These are phyloP conservation scores for Augiades crinisus DNA, from an alignment of 2,888 invertebrate genomes.

Conservation along the genomic window DNA sequence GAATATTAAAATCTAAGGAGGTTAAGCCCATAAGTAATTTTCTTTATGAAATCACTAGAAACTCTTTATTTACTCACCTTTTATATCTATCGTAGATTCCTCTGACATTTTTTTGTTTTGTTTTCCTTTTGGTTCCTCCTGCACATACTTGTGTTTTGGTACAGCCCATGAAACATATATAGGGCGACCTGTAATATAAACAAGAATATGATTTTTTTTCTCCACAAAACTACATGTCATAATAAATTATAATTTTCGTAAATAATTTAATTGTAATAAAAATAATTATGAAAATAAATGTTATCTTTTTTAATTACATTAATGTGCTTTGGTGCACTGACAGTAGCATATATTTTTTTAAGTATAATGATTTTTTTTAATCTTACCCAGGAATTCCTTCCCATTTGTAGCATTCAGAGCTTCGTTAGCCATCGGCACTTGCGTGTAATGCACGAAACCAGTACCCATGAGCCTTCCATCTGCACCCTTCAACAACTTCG, in stretches of 20 bases:
- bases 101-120: slow-evolving; percentile 34
- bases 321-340: no score
- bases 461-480: slow-evolving; percentile 92
- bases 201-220: slow-evolving; percentile 26
- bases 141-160: slow-evolving; percentile 86
- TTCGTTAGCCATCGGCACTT: slow-evolving; percentile 88
- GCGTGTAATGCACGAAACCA: slow-evolving; percentile 92
- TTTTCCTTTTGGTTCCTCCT: slow-evolving; percentile 37
- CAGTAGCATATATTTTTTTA: no score
- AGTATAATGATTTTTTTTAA: no score
- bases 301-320: no score
- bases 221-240: no score
- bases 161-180: slow-evolving; percentile 93
- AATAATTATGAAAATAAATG: no score
- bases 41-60: no score
- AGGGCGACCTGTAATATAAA: slow-evolving; percentile 84
- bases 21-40: no score
- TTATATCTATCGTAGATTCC: slow-evolving; percentile 35
- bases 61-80: slow-evolving; percentile 27
- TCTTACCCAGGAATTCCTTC: slow-evolving; percentile 82
- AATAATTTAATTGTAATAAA: no score
- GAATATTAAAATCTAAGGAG: no score
- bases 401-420: slow-evolving; percentile 87
- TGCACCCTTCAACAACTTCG: slow-evolving; percentile 86
- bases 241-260: no score